These are phyloP conservation scores for Rhabdomys pumilio DNA, from an alignment of 2,797 vertebrate genomes.

Conservation along the genomic window DNA sequence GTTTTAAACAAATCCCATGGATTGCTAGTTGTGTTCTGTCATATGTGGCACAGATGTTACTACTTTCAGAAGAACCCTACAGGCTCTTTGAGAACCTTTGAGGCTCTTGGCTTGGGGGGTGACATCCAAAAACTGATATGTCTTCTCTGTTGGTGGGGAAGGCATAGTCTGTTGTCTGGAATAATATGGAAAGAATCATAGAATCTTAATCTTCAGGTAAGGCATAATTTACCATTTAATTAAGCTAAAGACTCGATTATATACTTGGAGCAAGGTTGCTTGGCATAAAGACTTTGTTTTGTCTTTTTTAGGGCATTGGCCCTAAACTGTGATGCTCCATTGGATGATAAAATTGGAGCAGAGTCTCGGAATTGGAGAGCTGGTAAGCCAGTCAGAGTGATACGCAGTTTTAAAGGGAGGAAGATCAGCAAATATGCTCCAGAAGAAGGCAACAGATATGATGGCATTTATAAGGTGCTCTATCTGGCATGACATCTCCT, in stretches of 20 bases:
- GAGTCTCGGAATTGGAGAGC: slow-evolving; percentile 99
- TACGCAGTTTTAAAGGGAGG: slow-evolving; percentile 98
- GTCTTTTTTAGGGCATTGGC: slow-evolving; percentile 94
- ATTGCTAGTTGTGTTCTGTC: slow-evolving; percentile 80
- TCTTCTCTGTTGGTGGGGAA: slow-evolving; percentile 86
- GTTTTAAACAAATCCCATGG: slow-evolving; percentile 78
- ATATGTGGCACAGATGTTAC: slow-evolving; percentile 76
- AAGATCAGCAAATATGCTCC: slow-evolving; percentile 99
- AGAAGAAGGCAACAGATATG: slow-evolving; percentile 99
- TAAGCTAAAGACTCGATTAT: slow-evolving; percentile 74
- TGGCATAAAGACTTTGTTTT: slow-evolving; percentile 85
- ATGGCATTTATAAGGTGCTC: slow-evolving; percentile 99
- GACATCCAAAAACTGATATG: slow-evolving; percentile 84
- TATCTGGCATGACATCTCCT: slow-evolving; percentile 81
- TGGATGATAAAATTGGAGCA: slow-evolving; percentile 98
- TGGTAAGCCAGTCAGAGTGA: slow-evolving; percentile 98
- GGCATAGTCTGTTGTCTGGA: slow-evolving; percentile 90
- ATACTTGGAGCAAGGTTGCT: slow-evolving; percentile 67
- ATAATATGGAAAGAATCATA: slow-evolving; percentile 92
- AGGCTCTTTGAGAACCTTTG: slow-evolving; percentile 84
- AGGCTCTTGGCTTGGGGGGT: slow-evolving; percentile 85
- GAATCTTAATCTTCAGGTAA: slow-evolving; percentile 88
- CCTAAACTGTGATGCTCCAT: slow-evolving; percentile 97
- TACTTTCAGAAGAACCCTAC: slow-evolving; percentile 86
- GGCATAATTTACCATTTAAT: slow-evolving; percentile 83